Evolutionary conservation across 1,140 invertebrate genomes (phyloP), one percentile per base, ranked within the genome.

Genomic region (Lordiphosa collinella): DNA sequence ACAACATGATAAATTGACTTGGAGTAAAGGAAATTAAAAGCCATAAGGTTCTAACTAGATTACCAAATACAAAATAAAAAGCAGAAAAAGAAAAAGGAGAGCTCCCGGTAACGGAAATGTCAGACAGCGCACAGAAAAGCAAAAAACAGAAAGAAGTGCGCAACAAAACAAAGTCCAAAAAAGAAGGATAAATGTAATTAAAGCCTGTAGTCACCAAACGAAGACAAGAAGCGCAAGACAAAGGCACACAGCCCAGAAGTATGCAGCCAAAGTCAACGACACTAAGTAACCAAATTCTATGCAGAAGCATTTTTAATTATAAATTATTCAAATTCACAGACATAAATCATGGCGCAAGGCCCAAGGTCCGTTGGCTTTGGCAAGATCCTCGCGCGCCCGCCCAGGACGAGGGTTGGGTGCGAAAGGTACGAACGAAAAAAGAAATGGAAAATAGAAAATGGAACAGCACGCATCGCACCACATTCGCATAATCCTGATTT

Each of bases 401-500:
- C 22, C 0, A 0, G 4, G 4, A 41, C 22, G 58, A 59, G 54
- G 60, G 55, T 46, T 57, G 63, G 34, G 29, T 61, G 61, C 52
- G 47, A 53, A 67, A 47, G 59, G 70, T 49, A 35, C 6, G 53
- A 29, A 5, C 9, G 32, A 40, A 36, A 9, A 41, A 41, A 41
- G 40, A 40, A 29, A 14, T 41, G 25, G 9, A 18, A 13, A 12
- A 10, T 36, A 43, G 12, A 18, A 43, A 44, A 52, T 22, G 48
- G 16, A 46, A 55, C 38, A 55, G 38, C 68, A 78, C 82, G 71
- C 79, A 79, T 75, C 64, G 68, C 68, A 70, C 75, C 76, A 82
- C 82, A 86, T 86, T 86, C 82, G 76, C 78, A 86, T 86, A 86
- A 86, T 86, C 84, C 84, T 86, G 84, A 86, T 86, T 86, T 86